Evolutionary conservation across 1,140 invertebrate species (phyloP).

Genomic region (Microplitis mediator): DNA sequence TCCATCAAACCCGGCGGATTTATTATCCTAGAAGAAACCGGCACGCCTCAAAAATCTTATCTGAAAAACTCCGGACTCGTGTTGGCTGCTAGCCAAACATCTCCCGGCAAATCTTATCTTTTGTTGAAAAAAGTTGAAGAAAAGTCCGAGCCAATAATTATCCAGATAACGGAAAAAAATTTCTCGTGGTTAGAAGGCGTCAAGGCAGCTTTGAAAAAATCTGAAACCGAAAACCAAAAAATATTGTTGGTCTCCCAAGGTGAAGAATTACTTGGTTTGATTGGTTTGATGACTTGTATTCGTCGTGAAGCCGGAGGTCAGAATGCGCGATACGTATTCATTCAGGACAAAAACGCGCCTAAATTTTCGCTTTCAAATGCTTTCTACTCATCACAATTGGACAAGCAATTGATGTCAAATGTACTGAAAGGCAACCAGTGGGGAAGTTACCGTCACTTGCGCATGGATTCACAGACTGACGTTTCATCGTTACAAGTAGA

Average conservation of each 20-base stretch:
- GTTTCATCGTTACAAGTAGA: slow-evolving; percentile 73
- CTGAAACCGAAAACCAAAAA: slow-evolving; percentile 65
- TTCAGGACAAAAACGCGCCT: slow-evolving; percentile 69
- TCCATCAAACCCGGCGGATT: slow-evolving; percentile 76
- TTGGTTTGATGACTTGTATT: slow-evolving; percentile 90
- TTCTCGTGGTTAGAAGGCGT: slow-evolving; percentile 83
- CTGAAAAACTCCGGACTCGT: slow-evolving; percentile 57
- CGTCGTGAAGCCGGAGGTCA: slow-evolving; percentile 81
- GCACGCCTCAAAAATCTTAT: slow-evolving; percentile 51
- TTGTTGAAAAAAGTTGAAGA: slow-evolving; percentile 64
- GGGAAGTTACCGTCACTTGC: slow-evolving; percentile 85
- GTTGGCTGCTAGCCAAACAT: slow-evolving; percentile 64
- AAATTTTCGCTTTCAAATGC: slow-evolving; percentile 67
- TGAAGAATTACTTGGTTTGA: slow-evolving; percentile 71
- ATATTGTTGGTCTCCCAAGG: slow-evolving; percentile 75
- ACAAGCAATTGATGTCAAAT: slow-evolving; percentile 83
- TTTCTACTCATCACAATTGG: slow-evolving; percentile 69
- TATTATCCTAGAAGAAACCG: slow-evolving; percentile 76
- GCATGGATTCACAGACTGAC: slow-evolving; percentile 66
- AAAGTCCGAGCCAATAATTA: slow-evolving; percentile 59
- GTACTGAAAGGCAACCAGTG: slow-evolving; percentile 78
- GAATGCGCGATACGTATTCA: slow-evolving; percentile 73
- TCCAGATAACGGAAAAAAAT: slow-evolving; percentile 70
- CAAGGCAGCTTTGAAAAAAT: slow-evolving; percentile 71
- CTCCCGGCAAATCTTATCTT: slow-evolving; percentile 66